phyloP scores from a whole-genome alignment of 2,888 invertebrate species.

The Drosophila mulleri region DNA sequence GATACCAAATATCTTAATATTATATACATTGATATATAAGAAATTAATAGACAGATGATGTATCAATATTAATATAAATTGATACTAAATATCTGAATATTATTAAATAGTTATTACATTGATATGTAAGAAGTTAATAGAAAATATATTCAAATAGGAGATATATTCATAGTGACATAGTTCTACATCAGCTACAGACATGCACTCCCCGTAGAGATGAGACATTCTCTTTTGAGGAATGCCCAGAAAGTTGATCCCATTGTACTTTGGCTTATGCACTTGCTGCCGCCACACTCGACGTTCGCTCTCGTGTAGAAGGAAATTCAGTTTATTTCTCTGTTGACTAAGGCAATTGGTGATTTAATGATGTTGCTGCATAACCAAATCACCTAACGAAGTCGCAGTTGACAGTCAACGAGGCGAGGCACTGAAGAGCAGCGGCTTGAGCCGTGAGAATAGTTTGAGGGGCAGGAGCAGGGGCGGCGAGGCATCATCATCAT shows the following conservation, averaged over 20 bases:
- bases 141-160: too few species aligned
- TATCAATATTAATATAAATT: too few species aligned
- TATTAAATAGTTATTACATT: too few species aligned
- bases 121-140: too few species aligned
- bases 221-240: background rate
- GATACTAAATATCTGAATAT: too few species aligned
- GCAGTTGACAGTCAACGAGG: conserved; percentile 34
- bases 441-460: background rate
- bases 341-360: conserved; percentile 79
- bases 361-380: conserved; percentile 80
- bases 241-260: conserved; percentile 24
- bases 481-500: conserved; percentile 31
- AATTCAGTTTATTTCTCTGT: conserved; percentile 78
- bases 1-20: too few species aligned
- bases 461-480: background rate
- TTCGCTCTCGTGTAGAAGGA: conserved; percentile 64
- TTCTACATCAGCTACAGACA: too few species aligned
- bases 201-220: background rate
- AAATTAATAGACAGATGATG: too few species aligned
- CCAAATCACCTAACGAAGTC: conserved; percentile 78
- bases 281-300: conserved; percentile 54
- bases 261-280: conserved; percentile 35
- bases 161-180: too few species aligned
- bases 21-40: too few species aligned
- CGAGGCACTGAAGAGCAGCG: conserved; percentile 8